phyloP scores from a whole-genome alignment of 2,888 invertebrate genomes.

The Rhopalosiphum nymphaeae region DNA sequence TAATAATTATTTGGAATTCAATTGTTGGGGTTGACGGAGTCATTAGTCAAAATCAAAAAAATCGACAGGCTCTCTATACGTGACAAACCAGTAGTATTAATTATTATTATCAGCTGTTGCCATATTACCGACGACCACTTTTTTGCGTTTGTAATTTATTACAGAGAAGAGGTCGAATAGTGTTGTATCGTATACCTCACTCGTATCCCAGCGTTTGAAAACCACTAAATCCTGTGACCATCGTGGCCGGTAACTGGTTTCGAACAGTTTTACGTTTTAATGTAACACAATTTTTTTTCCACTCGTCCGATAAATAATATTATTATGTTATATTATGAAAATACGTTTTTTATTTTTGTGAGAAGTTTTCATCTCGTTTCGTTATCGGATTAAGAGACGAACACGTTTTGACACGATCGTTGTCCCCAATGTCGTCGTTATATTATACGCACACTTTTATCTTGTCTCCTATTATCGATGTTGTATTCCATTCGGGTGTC shows the following conservation, averaged over 20 bases:
- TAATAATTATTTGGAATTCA: neutral
- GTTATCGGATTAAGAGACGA: constrained; percentile 9
- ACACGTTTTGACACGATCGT: constrained; percentile 4
- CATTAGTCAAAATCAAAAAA: constrained; percentile 1
- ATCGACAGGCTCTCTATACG: neutral
- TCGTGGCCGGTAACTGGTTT: neutral
- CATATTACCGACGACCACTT: neutral
- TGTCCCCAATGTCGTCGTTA: neutral
- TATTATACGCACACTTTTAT: neutral
- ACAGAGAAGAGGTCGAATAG: neutral
- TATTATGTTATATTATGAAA: constrained; percentile 20
- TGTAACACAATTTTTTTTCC: neutral
- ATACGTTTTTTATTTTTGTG: constrained; percentile 2
- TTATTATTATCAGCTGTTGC: neutral
- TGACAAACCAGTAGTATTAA: neutral
- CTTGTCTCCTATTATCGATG: neutral
- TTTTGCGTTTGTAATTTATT: neutral
- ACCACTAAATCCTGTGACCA: neutral
- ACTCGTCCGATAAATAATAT: constrained; percentile 13
- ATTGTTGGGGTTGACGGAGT: neutral
- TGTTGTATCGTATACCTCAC: neutral
- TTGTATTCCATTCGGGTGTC: neutral
- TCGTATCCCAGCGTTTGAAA: neutral
- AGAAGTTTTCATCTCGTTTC: neutral
- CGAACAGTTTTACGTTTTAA: neutral